A percentile compares a stretch with the other conserved stretches of the same genome.
These are phyloP conservation scores for Leptobrachium leishanense DNA, from an alignment of 2,113 vertebrate genomes.

Conservation along the genomic window DNA sequence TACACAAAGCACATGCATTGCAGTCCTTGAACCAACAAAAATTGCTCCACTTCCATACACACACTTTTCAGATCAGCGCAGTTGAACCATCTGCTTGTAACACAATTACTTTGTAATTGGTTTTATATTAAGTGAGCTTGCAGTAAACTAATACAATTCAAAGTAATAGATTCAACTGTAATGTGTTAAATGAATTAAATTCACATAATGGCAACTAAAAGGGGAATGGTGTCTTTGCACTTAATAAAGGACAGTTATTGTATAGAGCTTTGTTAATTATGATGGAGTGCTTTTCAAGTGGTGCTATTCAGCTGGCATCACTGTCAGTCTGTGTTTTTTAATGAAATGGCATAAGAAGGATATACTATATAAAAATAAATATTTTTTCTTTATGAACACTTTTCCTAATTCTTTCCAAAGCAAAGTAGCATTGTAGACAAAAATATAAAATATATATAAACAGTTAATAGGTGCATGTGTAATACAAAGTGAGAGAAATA, in stretches of 20 bases:
- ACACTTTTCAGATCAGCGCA: slow-evolving; percentile 4
- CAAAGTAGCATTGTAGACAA: too few species aligned
- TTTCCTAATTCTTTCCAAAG: too few species aligned
- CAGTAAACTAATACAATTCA: slow-evolving; percentile 30
- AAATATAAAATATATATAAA: too few species aligned
- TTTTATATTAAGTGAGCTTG: slow-evolving; percentile 39
- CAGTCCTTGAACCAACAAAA: slow-evolving; percentile 6
- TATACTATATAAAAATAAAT: too few species aligned
- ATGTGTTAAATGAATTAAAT: slow-evolving; percentile 35
- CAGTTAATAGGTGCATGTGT: too few species aligned
- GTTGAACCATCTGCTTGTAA: slow-evolving; percentile 5
- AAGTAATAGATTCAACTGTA: background rate
- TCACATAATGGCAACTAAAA: slow-evolving; percentile 18
- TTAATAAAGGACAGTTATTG: background rate
- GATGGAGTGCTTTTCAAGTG: background rate
- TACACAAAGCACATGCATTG: slow-evolving; percentile 3
- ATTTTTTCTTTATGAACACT: too few species aligned
- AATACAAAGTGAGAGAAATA: too few species aligned
- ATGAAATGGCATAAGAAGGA: background rate
- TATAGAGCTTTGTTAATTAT: background rate
- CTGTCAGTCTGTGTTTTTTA: background rate
- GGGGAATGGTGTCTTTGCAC: background rate
- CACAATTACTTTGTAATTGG: slow-evolving; percentile 27
- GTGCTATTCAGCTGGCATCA: background rate
- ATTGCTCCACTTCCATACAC: background rate